Evolutionary conservation across 2,888 invertebrate genomes (phyloP).

Genomic region (Diplazon laetatorius): DNA sequence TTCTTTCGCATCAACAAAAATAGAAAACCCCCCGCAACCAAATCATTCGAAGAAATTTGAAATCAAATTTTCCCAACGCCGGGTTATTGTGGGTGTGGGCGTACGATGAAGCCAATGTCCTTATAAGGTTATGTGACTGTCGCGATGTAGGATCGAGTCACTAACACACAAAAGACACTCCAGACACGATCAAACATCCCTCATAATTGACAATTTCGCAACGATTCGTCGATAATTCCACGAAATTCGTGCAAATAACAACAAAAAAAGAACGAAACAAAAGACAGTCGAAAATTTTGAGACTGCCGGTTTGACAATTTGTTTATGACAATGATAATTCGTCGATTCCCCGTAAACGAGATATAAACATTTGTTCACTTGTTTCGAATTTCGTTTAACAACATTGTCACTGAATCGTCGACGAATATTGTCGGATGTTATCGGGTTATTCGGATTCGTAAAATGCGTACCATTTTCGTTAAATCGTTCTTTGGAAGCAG

Average conservation of each 20-base stretch:
- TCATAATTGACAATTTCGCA: not conserved
- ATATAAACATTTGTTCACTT: conserved; percentile 40
- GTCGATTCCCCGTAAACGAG: conserved; percentile 36
- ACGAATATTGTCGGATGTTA: conserved; percentile 35
- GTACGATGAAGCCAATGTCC: conserved; percentile 67
- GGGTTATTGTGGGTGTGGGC: conserved; percentile 61
- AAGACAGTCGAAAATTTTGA: conserved; percentile 2
- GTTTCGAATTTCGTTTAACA: conserved; percentile 11
- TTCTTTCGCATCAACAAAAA: too few relatives aligned
- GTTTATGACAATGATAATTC: conserved; percentile 53
- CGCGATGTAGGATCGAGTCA: conserved; percentile 40
- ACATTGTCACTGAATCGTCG: conserved; percentile 4
- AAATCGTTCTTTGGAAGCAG: conserved; percentile 35
- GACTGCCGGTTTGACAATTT: conserved; percentile 57
- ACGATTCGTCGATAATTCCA: not conserved
- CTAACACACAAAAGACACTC: conserved; percentile 25
- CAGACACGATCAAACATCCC: not conserved
- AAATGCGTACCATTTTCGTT: conserved; percentile 60
- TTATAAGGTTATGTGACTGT: conserved; percentile 72
- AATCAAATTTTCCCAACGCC: not conserved
- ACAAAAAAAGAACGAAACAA: conserved; percentile 20
- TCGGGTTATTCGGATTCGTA: conserved; percentile 33
- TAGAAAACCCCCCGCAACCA: too few relatives aligned
- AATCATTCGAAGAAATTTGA: too few relatives aligned
- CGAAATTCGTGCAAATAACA: not conserved